These are phyloP conservation scores for Hetaerina americana DNA, from an alignment of 1,140 invertebrate species.

Conservation along the genomic window DNA sequence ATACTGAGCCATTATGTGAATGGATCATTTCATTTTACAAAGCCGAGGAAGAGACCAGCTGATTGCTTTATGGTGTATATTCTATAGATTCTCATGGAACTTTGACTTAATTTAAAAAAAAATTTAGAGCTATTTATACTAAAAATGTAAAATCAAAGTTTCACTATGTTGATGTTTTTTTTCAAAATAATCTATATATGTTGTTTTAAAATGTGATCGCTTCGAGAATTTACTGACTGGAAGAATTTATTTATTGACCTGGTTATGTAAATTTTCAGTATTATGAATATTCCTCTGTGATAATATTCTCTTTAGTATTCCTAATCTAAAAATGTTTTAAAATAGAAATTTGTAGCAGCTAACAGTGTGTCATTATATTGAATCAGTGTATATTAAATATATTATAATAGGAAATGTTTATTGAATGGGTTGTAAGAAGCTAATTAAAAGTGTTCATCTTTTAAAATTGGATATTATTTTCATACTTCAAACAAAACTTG, in stretches of 20 bases:
- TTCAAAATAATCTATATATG: no score
- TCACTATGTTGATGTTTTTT: no score
- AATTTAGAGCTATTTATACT: no score
- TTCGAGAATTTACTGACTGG: neutral
- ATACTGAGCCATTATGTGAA: no score
- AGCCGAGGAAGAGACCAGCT: no score
- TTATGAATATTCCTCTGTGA: neutral
- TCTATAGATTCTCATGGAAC: no score
- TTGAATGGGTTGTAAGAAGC: neutral
- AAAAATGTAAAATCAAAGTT: no score
- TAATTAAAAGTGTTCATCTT: constrained; percentile 1
- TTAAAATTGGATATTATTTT: no score
- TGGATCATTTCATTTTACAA: no score
- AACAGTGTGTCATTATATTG: neutral
- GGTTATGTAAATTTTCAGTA: neutral
- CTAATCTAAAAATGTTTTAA: neutral
- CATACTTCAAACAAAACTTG: no score
- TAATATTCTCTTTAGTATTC: neutral
- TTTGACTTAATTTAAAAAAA: no score
- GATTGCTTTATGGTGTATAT: no score
- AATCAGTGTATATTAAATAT: neutral
- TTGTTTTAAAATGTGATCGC: neutral
- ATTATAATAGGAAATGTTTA: neutral
- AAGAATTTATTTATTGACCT: neutral
- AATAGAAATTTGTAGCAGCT: neutral